A percentile compares a stretch with the other conserved stretches of the same genome.
Conservation (phyloP, 1,140 invertebrate genomes). For the Drosophila parvula region DNA sequence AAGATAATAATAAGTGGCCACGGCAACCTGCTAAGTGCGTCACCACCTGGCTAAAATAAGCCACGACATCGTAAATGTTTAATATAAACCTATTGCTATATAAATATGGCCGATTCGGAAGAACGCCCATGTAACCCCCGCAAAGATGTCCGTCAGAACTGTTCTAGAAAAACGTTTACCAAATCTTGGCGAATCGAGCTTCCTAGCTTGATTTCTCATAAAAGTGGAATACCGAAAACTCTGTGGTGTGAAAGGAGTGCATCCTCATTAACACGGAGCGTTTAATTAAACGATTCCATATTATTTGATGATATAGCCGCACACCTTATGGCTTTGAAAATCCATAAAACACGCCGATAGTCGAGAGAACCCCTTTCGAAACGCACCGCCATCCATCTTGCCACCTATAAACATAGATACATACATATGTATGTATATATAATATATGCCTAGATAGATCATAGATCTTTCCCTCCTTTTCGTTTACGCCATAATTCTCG, state of each 20-base stretch:
- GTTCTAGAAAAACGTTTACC: not conserved
- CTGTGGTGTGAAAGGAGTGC: not conserved
- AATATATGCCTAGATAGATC: slow-evolving; percentile 15
- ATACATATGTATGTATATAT: too few relatives aligned
- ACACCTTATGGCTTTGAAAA: slow-evolving; percentile 16
- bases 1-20: not conserved
- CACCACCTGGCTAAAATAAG: slow-evolving; percentile 27
- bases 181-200: not conserved
- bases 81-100: slow-evolving; percentile 7
- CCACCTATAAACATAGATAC: slow-evolving; percentile 6
- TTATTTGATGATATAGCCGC: slow-evolving; percentile 16
- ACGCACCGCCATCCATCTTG: slow-evolving; percentile 19
- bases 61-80: slow-evolving; percentile 18
- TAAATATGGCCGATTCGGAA: not conserved
- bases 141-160: not conserved
- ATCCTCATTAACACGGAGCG: slow-evolving; percentile 7
- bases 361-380: slow-evolving; percentile 17
- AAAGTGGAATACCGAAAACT: not conserved
- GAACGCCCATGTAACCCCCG: slow-evolving; percentile 3
- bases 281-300: slow-evolving; percentile 14
- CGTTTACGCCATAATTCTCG: slow-evolving; percentile 41
- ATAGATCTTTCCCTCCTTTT: slow-evolving; percentile 31
- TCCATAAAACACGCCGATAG: slow-evolving; percentile 22
- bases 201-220: not conserved
- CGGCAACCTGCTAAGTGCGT: slow-evolving; percentile 41